Base-by-base conservation (phyloP, 2,888 invertebrate species). In the Ametastegia equiseti region DNA sequence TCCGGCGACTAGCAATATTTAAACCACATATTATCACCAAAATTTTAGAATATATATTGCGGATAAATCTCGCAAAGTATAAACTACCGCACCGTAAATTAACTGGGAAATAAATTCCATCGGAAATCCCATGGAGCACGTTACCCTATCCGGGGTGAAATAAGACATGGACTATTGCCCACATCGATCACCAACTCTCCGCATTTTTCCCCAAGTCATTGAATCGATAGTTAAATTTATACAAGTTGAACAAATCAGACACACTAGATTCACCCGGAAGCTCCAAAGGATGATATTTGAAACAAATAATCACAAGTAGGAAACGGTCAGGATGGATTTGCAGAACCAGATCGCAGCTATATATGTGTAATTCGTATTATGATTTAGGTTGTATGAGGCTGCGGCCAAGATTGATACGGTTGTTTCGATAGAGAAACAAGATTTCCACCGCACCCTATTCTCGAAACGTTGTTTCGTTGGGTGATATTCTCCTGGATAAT, bases 401-500 rank as follows among this genome's bases (percentile, higher is more conserved):
- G 71, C 2, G 33, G 42, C 27, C 19, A 45, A 78, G 60, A 60
- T 78, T 60, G 63, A 78, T 78, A 27, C 23, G 13, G 36, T 45
- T 36, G 23, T 15, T 42, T 60, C 30, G 42, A n/a, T n/a, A 27
- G 39, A 19, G 9, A 54, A 36, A 75, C 54, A 57, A 75, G 75
- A 33, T 57, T 75, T 54, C 19, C 27, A 50, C n/a, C 36, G 36
- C 67, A 39, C 67, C 39, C 36, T 30, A 19, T 71, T 47, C 45
- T 7, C 27, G 27, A 71, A 71, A 47, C 54, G 30, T 36, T 42
- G 78, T 42, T 63, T 57, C 60, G 78, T 60, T 42, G 11, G 63
- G 42, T 57, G 57, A 78, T 57, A 63, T 78, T 60, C 78, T 60
- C 87, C 86, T 86, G 87, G 89, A 87, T 89, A 88, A 89, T 90